Conservation (phyloP, 2,888 invertebrate genomes). For the Oligia fasciuncula region DNA sequence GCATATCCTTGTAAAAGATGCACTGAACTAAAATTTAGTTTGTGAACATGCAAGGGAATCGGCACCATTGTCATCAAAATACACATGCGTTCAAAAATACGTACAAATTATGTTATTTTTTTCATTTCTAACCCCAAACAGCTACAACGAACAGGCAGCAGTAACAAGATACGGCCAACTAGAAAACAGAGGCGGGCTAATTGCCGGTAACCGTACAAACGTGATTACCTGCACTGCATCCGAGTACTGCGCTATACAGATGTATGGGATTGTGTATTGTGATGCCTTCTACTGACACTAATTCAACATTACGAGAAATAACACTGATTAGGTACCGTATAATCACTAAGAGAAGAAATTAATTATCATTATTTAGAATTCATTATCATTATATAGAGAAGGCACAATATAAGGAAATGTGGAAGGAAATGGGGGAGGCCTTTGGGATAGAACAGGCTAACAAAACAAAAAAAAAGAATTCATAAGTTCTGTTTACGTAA, state of each 20-base stretch:
- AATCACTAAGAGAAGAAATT: constrained; percentile 4
- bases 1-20: too few species aligned
- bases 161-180: constrained; percentile 60
- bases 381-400: background rate
- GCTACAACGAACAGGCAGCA: constrained; percentile 35
- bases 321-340: constrained; percentile 15
- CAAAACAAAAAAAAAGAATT: background rate
- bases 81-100: background rate
- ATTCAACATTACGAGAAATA: constrained; percentile 21
- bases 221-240: constrained; percentile 61
- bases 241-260: constrained; percentile 39
- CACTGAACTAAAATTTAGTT: too few species aligned
- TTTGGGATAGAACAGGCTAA: too few species aligned
- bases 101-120: background rate
- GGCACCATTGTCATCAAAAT: background rate
- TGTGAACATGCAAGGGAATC: too few species aligned
- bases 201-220: constrained; percentile 83
- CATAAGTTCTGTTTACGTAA: background rate
- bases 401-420: too few species aligned
- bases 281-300: constrained; percentile 22
- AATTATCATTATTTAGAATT: background rate
- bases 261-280: constrained; percentile 35
- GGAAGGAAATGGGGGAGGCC: too few species aligned
- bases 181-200: constrained; percentile 76
- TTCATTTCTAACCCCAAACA: constrained; percentile 26